phyloP scores from a whole-genome alignment of 2,797 vertebrate species.

The Emys orbicularis region DNA sequence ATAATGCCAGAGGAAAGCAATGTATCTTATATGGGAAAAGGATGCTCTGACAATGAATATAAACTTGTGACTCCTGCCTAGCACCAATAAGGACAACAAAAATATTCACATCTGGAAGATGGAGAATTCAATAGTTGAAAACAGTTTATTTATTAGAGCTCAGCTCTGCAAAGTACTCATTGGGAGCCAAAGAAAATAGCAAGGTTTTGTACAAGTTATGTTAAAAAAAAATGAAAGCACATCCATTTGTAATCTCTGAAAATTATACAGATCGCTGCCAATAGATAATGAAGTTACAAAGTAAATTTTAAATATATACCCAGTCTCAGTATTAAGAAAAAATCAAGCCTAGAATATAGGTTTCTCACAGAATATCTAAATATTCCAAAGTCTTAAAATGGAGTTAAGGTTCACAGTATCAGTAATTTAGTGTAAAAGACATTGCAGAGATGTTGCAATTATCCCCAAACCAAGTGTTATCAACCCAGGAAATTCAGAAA shows the following conservation, averaged over 20 bases:
- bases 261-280: not conserved
- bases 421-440: not conserved
- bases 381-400: not conserved
- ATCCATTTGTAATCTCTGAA: not conserved
- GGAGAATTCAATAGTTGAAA: constrained; percentile 5
- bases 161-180: not conserved
- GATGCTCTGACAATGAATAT: constrained; percentile 33
- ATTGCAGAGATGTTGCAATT: not conserved
- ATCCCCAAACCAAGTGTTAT: not conserved
- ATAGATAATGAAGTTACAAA: not conserved
- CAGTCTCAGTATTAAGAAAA: not conserved
- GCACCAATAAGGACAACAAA: constrained; percentile 25
- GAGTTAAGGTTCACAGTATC: not conserved
- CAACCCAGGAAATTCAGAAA: not conserved
- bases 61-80: constrained; percentile 44
- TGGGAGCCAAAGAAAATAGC: constrained; percentile 54
- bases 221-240: not conserved
- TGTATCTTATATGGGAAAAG: constrained; percentile 15
- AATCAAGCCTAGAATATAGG: not conserved
- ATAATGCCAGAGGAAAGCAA: constrained; percentile 25
- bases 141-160: constrained; percentile 29
- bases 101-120: constrained; percentile 40
- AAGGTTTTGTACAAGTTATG: not conserved
- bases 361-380: not conserved
- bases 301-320: not conserved